Percentiles rank a stretch among this genome's conserved stretches.
These are phyloP conservation scores for Alsophila aescularia DNA, from an alignment of 2,888 invertebrate genomes.

Conservation along the genomic window DNA sequence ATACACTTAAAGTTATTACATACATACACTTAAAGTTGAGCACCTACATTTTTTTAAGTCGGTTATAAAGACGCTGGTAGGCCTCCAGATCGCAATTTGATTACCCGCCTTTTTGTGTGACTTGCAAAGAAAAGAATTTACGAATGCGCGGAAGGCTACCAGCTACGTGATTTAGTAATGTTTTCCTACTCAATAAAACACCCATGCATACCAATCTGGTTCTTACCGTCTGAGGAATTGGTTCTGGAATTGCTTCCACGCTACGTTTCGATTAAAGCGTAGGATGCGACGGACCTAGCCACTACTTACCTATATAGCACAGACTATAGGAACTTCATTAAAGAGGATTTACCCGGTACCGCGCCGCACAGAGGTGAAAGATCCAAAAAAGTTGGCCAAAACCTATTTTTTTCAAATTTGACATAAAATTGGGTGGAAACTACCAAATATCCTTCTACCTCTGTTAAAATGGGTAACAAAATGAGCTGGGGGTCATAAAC, in stretches of 20 bases:
- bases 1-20: no score
- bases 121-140: slow-evolving; percentile 16
- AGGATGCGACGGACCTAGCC: slow-evolving; percentile 15
- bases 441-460: no score
- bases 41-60: no score
- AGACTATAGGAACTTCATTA: slow-evolving; percentile 11
- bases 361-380: no score
- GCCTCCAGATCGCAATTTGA: slow-evolving; percentile 1
- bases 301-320: no score
- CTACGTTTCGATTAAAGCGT: slow-evolving; percentile 14
- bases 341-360: slow-evolving; percentile 11
- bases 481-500: no score
- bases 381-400: no score
- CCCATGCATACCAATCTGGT: slow-evolving; percentile 6
- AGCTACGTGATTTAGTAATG: slow-evolving; percentile 33
- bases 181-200: slow-evolving; percentile 32
- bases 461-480: no score
- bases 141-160: slow-evolving; percentile 20
- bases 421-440: no score
- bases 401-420: no score
- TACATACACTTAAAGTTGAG: no score
- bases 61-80: no score
- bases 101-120: slow-evolving; percentile 8
- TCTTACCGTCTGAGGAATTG: slow-evolving; percentile 15
- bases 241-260: slow-evolving; percentile 8